phyloP scores from a whole-genome alignment of 2,888 invertebrate genomes.

The Idaea straminata region DNA sequence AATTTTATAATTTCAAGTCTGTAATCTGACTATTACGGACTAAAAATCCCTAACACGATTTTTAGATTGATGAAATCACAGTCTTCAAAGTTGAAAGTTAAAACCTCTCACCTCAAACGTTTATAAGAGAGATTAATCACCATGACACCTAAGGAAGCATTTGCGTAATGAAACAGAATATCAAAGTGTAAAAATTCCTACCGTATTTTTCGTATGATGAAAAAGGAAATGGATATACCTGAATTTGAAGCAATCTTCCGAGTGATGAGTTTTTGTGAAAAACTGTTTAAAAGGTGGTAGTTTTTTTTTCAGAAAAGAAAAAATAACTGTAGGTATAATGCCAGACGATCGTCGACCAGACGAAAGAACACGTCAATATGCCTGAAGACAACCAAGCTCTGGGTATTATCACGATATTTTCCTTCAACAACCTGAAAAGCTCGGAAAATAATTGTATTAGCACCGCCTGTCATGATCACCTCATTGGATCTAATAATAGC shows the following conservation, averaged over 20 bases:
- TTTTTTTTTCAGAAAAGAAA: no score
- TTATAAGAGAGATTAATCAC: conserved; percentile 11
- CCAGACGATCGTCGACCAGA: no score
- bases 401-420: no score
- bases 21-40: neutral
- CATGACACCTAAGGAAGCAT: neutral
- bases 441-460: no score
- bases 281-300: no score
- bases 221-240: neutral
- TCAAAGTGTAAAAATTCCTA: conserved; percentile 13
- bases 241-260: neutral
- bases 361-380: no score
- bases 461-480: no score
- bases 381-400: no score
- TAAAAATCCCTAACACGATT: neutral
- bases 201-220: neutral
- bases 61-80: conserved; percentile 1
- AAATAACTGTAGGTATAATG: no score
- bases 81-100: neutral
- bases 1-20: neutral
- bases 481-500: no score
- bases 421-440: no score
- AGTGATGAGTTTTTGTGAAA: neutral
- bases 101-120: conserved; percentile 2
- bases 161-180: conserved; percentile 15